Evolutionary conservation across 2,113 vertebrate species (phyloP).

Genomic region (Pardalotus punctatus): DNA sequence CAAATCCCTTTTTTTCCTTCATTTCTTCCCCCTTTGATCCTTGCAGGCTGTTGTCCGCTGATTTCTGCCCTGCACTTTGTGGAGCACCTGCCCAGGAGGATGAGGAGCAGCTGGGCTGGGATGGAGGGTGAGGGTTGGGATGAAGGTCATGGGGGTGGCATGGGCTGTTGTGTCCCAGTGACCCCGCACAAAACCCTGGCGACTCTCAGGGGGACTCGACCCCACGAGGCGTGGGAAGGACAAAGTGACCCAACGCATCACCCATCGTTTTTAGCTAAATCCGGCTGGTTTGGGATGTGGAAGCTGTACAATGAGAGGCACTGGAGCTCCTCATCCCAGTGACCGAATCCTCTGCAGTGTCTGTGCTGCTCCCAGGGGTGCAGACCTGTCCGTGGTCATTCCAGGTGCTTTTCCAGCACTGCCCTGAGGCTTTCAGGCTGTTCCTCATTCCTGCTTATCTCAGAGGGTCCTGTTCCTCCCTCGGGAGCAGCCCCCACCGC

Average conservation of each 20-base stretch:
- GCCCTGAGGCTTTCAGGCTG: background rate
- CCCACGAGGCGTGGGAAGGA: background rate
- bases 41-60: background rate
- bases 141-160: background rate
- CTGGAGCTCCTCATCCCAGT: background rate
- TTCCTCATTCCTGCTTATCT: background rate
- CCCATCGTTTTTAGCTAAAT: background rate
- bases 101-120: background rate
- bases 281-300: background rate
- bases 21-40: background rate
- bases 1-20: background rate
- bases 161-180: background rate
- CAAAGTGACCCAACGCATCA: accelerated
- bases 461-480: background rate
- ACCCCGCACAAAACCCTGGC: background rate
- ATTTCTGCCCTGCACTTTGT: background rate
- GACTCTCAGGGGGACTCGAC: background rate
- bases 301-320: background rate
- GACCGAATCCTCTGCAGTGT: accelerated
- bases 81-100: background rate
- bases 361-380: background rate
- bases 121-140: background rate
- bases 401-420: background rate
- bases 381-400: accelerated
- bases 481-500: background rate